Percentiles rank a stretch among this genome's conserved stretches.
Conservation (phyloP, 2,113 vertebrate genomes). For the Apaloderma vittatum region DNA sequence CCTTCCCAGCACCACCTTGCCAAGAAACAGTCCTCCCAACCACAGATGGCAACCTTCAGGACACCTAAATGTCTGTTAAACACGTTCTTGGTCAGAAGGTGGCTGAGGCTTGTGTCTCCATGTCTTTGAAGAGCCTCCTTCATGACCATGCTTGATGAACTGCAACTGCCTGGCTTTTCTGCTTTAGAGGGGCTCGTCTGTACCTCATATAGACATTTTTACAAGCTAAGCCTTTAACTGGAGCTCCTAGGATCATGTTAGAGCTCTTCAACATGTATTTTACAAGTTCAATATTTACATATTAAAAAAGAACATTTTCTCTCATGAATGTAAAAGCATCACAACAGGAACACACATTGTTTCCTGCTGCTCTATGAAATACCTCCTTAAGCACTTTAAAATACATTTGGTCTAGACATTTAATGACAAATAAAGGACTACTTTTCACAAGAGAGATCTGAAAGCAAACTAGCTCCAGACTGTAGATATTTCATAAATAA, state of each 20-base stretch:
- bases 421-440: constrained; percentile 5
- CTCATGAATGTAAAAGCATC: neutral
- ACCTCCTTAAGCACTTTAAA: constrained; percentile 18
- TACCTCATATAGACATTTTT: neutral
- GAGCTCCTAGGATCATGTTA: neutral
- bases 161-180: neutral
- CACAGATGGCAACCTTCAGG: neutral
- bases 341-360: neutral
- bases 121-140: neutral
- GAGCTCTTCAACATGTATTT: neutral
- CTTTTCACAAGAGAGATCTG: neutral
- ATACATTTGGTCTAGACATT: neutral
- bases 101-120: neutral
- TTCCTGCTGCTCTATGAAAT: constrained; percentile 17
- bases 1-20: neutral
- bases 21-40: neutral
- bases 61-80: neutral
- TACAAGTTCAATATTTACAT: neutral
- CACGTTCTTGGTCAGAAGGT: neutral
- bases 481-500: constrained; percentile 9
- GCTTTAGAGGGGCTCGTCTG: neutral
- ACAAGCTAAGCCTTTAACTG: neutral
- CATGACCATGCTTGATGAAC: neutral
- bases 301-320: neutral
- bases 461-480: neutral